Conservation (phyloP, 2,888 invertebrate genomes). For the Phortica magna region DNA sequence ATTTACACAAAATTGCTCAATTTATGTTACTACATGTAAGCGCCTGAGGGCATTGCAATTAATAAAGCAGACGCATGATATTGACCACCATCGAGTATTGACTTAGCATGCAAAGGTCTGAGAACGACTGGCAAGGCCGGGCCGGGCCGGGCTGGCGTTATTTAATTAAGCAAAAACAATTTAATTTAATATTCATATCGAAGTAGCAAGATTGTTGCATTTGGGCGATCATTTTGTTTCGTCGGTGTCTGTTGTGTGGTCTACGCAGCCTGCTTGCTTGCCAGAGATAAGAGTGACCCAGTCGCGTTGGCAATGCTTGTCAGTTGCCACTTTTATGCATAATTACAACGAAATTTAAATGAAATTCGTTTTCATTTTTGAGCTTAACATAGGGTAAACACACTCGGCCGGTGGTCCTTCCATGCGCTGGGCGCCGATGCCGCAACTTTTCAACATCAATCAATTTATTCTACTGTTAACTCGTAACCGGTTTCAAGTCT, state of each 20-base stretch:
- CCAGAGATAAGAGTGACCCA: background rate
- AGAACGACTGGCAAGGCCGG: background rate
- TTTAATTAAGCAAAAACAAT: conserved; percentile 75
- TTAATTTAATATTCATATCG: conserved; percentile 72
- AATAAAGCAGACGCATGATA: conserved; percentile 50
- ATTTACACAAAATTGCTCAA: conserved; percentile 67
- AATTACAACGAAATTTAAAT: conserved; percentile 55
- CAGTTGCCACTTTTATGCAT: conserved; percentile 71
- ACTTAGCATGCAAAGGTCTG: background rate
- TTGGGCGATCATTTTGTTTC: background rate
- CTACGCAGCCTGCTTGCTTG: conserved; percentile 2
- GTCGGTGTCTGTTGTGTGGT: conserved; percentile 50
- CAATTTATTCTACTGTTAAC: conserved; percentile 48
- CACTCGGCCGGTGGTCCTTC: conserved; percentile 49
- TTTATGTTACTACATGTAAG: conserved; percentile 49
- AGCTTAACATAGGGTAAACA: background rate
- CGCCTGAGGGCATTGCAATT: conserved; percentile 56
- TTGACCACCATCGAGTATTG: conserved; percentile 29
- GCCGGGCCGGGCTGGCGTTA: conserved; percentile 54
- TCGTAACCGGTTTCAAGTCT: conserved; percentile 12
- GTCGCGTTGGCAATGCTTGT: conserved; percentile 44
- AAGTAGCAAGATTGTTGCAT: background rate
- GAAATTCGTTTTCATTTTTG: conserved; percentile 65
- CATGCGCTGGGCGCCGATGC: conserved; percentile 7
- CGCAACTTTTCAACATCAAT: conserved; percentile 57